phyloP scores from a whole-genome alignment of 2,113 vertebrate genomes.

The Zosterops hypoxanthus region DNA sequence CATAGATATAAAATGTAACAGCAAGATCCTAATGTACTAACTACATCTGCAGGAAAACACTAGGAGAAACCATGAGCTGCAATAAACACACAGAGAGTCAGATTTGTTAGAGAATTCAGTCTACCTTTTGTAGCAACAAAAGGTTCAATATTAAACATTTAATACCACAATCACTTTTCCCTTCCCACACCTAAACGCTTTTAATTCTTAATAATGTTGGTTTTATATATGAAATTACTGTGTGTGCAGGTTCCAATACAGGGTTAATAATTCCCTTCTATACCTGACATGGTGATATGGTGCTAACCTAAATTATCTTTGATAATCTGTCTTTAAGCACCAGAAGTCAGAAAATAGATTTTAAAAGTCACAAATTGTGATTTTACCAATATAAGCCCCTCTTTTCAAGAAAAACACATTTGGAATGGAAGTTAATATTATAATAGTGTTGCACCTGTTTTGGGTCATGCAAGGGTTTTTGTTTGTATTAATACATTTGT shows the following conservation, averaged over 20 bases:
- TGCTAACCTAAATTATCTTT: not conserved
- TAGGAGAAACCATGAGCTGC: not conserved
- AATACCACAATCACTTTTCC: not conserved
- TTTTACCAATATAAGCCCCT: slow-evolving; percentile 34
- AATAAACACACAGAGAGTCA: not conserved
- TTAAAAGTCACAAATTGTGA: slow-evolving; percentile 26
- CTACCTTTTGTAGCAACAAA: not conserved
- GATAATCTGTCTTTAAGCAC: slow-evolving; percentile 30
- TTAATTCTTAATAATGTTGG: not conserved
- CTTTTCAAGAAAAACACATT: slow-evolving; percentile 23
- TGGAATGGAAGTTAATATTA: slow-evolving; percentile 12
- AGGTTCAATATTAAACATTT: not conserved
- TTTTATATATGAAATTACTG: not conserved
- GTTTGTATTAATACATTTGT: slow-evolving; percentile 54
- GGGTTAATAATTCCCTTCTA: not conserved
- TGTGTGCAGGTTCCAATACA: not conserved
- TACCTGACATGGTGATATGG: not conserved
- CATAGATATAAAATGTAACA: not conserved
- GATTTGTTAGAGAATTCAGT: not conserved
- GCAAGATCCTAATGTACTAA: not conserved
- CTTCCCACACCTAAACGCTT: not conserved
- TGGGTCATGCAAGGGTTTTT: slow-evolving; percentile 36
- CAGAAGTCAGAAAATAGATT: slow-evolving; percentile 48
- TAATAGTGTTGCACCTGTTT: slow-evolving; percentile 43
- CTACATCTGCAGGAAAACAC: not conserved